Evolutionary conservation across 1,140 invertebrate species (phyloP), one percentile per base, ranked within the genome.

Genomic region (Ceratitis capitata): DNA sequence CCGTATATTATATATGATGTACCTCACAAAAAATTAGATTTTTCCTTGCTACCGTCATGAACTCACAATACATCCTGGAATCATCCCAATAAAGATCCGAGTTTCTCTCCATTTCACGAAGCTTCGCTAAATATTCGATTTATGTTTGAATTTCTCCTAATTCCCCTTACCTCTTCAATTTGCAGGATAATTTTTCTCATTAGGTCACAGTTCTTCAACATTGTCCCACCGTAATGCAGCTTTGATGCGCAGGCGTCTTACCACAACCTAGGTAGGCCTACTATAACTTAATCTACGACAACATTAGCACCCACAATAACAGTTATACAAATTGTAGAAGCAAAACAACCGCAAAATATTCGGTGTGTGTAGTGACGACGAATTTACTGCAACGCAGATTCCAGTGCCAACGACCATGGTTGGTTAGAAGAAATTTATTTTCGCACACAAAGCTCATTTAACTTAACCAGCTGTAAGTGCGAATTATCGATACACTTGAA

Each of bases 251-350:
- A 0, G 42, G 69, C 69, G 69, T 39, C 9, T 3, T 45, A 3
- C 7, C 7, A 42, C 69, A 45, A n/a, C 39, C 69, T 78, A 35
- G 69, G n/a, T 78, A 35, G 69, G n/a, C 39, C 19, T 78, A 78
- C 7, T 45, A 23, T 56, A 45, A 35, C 35, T 78, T 78, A 78
- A 78, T 78, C 69, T 78, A 78, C 39, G 39, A 78, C 69, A 78
- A 78, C 69, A 78, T 78, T 78, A 78, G 12, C 26, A 29, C 39
- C 23, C 42, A 78, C 39, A 78, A 10, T 78, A 78, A 23, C 26
- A 78, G 19, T 39, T 45, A 45, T n/a, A 78, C 29, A 7, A 74
- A 35, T 14, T 14, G 19, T 32, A 64, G 45, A 78, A 78, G 45
- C 16, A 47, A 39, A 74, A 74, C 35, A 42, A 35, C 32, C 19